A percentile compares a stretch with the other conserved stretches of the same genome.
phyloP scores from a whole-genome alignment of 1,140 invertebrate genomes.

The Papilio glaucus region DNA sequence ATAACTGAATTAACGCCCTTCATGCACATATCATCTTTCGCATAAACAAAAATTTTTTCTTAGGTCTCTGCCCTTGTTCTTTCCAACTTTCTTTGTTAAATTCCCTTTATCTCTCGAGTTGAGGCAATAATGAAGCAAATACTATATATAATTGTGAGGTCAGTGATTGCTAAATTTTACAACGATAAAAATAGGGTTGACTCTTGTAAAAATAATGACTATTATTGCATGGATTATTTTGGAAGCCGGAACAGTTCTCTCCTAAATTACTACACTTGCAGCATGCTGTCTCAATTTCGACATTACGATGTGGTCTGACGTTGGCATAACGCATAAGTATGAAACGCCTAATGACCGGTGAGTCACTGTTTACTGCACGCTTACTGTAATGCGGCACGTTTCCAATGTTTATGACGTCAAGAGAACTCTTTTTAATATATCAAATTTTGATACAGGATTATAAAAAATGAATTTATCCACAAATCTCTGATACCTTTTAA shows the following conservation, averaged over 20 bases:
- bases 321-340: constrained; percentile 15
- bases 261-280: constrained; percentile 18
- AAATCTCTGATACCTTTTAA: not conserved
- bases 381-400: not conserved
- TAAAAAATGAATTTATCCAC: not conserved
- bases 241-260: not conserved
- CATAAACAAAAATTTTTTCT: no score
- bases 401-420: not conserved
- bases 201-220: no score
- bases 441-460: not conserved
- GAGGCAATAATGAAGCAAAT: no score
- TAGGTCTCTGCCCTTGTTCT: no score
- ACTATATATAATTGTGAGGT: no score
- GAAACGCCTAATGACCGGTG: constrained; percentile 9
- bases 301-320: not conserved
- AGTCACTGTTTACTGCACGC: constrained; percentile 2
- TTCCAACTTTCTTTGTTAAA: no score
- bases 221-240: no score
- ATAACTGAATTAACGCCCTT: no score
- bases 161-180: no score
- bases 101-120: no score
- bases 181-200: no score
- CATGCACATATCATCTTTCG: no score
- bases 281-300: not conserved
- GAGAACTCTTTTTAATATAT: not conserved